Conservation (phyloP, 2,797 vertebrate species). For the Trachops cirrhosus region DNA sequence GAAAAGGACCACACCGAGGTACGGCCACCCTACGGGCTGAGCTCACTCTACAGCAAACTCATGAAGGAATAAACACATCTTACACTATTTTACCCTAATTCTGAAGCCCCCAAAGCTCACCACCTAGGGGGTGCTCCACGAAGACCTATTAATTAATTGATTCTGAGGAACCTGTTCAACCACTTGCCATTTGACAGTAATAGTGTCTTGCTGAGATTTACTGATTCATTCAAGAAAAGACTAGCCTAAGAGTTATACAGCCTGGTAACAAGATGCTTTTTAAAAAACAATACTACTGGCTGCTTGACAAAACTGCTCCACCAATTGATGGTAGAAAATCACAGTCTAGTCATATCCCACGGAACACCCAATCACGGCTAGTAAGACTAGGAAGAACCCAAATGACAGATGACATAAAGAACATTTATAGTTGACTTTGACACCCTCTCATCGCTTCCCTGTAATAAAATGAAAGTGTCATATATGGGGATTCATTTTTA, state of each 20-base stretch:
- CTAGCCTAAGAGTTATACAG: not conserved
- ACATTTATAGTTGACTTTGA: not conserved
- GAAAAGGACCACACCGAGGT: not conserved
- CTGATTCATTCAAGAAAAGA: conserved; percentile 22
- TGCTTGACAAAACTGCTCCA: not conserved
- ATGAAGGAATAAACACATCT: not conserved
- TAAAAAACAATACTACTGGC: not conserved
- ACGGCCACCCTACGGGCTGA: not conserved
- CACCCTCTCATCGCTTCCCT: not conserved
- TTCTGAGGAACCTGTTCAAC: conserved; percentile 5
- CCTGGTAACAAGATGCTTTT: not conserved
- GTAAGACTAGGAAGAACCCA: not conserved
- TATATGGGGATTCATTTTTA: not conserved
- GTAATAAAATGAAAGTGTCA: conserved; percentile 29
- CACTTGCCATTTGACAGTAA: not conserved
- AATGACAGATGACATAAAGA: not conserved
- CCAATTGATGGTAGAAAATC: not conserved
- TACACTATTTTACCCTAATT: not conserved
- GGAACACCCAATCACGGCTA: not conserved
- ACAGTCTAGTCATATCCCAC: not conserved
- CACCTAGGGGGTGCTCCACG: not conserved
- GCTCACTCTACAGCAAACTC: not conserved
- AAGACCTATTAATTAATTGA: not conserved
- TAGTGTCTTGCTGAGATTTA: not conserved
- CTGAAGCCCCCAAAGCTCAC: not conserved